These are phyloP conservation scores for Ichneumoninae sp. DNA, from an alignment of 2,888 invertebrate species.

Conservation along the genomic window DNA sequence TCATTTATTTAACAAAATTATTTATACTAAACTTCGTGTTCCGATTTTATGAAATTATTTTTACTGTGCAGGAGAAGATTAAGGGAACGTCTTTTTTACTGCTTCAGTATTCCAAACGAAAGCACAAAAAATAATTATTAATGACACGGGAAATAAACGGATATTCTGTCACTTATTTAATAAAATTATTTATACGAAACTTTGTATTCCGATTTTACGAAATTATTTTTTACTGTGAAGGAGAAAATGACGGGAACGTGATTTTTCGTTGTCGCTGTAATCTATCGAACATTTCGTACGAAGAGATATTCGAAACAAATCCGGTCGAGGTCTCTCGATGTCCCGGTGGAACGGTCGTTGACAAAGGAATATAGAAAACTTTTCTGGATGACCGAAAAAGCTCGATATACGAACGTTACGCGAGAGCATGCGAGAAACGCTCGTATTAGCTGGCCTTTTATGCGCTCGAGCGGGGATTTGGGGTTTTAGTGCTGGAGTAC, in stretches of 20 bases:
- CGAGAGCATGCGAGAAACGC: conserved; percentile 34
- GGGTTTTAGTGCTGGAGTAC: conserved; percentile 41
- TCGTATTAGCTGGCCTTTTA: conserved; percentile 37
- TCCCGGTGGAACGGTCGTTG: conserved; percentile 28
- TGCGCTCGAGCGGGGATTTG: conserved; percentile 48
- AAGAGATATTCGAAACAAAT: neutral
- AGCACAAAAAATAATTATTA: no score
- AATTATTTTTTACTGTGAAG: neutral
- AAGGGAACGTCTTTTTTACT: neutral
- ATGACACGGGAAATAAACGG: no score
- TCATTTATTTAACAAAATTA: no score
- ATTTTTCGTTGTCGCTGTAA: neutral
- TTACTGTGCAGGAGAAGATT: neutral
- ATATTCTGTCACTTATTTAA: no score
- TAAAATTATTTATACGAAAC: no score
- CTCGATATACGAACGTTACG: conserved; percentile 26
- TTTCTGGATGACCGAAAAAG: conserved; percentile 36
- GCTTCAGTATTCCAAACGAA: no score
- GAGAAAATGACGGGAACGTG: neutral
- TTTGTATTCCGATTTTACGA: no score
- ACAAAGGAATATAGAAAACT: conserved; percentile 30
- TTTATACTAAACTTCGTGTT: no score
- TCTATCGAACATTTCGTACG: neutral
- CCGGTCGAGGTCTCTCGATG: neutral
- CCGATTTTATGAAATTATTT: no score